Evolutionary conservation across 1,140 invertebrate species (phyloP), one percentile per base, ranked within the genome.

Genomic region (Megathymus violae): DNA sequence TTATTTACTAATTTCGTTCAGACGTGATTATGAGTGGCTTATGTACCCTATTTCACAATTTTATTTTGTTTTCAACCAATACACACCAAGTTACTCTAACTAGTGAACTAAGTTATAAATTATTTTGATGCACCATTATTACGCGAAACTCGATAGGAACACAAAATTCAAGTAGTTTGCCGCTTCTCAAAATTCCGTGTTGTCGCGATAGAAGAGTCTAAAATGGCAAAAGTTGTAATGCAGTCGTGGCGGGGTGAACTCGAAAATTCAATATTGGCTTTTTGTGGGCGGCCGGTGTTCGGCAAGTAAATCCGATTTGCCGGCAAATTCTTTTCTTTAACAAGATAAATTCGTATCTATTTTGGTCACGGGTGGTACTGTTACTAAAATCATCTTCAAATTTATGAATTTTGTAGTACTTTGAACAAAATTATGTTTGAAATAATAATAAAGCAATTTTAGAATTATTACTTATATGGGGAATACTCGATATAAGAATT

Each of bases 241-340:
- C 52, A 58, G 25, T 46, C 41, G 51, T 16, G 31, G 16, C 51
- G 51, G 38, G 19, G 22, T 58, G 52, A 58, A 58, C 40, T 58
- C 40, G 52, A 31, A 58, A 58, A 58, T 58, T 58, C 52, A 58
- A 58, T 58, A 44, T 58, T 58, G 52, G 52, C 52, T 58, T 58
- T 58, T 58, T 44, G 52, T 43, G 25, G 16, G 52, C 19, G 38
- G 10, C 31, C 40, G 52, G 25, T 54, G 36, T 46, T 25, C 52
- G 52, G 52, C 52, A 44, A 40, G 25, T 44, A 58, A 58, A 58
- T 41, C 15, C 25, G 25, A 58, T 58, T 58, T 58, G 52, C 15
- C 16, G 52, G 17, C 41, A 44, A 58, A 58, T 58, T 25, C 52
- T 58, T 58, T 58, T 31, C 52, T 58, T 41, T 56, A 43, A 56